Conservation (phyloP, 2,888 invertebrate genomes). For the Neoitamus cyanurus region DNA sequence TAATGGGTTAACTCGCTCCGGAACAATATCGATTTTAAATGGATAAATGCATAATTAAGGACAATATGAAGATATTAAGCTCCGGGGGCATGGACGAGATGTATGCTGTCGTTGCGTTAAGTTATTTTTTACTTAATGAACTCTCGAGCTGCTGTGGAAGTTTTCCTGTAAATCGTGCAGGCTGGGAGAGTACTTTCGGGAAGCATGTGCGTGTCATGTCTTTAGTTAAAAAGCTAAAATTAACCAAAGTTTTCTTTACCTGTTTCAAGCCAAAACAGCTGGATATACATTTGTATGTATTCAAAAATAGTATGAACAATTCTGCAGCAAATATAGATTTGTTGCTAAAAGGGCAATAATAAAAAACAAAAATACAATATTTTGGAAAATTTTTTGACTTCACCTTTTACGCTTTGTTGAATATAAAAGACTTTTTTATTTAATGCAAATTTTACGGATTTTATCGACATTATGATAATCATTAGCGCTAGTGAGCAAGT, state of each 20-base stretch:
- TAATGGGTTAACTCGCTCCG: slow-evolving; percentile 43
- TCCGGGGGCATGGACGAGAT: background rate
- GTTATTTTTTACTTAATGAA: background rate
- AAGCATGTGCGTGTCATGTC: background rate
- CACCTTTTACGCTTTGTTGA: too few relatives aligned
- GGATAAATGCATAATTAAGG: slow-evolving; percentile 44
- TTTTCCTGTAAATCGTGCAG: background rate
- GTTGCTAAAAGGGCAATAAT: too few relatives aligned
- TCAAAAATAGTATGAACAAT: too few relatives aligned
- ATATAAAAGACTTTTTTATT: too few relatives aligned
- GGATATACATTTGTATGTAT: too few relatives aligned
- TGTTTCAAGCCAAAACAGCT: too few relatives aligned
- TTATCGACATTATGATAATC: too few relatives aligned
- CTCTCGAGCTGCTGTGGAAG: background rate
- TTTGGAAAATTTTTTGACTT: too few relatives aligned
- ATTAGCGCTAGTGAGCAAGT: too few relatives aligned
- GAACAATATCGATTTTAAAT: slow-evolving; percentile 37
- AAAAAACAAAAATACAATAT: too few relatives aligned
- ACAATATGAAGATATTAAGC: slow-evolving; percentile 36
- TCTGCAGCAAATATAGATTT: too few relatives aligned
- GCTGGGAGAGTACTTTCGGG: background rate
- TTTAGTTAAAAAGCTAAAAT: background rate
- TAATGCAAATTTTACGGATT: too few relatives aligned
- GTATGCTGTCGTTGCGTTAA: background rate
- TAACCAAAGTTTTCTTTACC: background rate